These are phyloP conservation scores for Brachymystax lenok DNA, from an alignment of 2,797 vertebrate species.

Conservation along the genomic window DNA sequence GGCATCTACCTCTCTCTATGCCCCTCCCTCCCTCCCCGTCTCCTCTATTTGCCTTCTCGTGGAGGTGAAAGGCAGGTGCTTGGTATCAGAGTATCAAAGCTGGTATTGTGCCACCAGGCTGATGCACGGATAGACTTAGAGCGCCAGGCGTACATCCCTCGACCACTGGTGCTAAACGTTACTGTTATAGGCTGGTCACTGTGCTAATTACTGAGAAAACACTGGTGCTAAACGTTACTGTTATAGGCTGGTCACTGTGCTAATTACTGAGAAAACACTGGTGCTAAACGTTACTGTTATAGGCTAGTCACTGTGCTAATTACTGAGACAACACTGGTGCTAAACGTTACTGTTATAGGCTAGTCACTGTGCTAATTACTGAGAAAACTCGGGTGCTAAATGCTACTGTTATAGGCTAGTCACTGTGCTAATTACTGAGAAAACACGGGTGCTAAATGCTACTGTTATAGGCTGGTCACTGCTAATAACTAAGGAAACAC, in stretches of 20 bases:
- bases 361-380: neutral
- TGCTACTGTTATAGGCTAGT: conserved; percentile 3
- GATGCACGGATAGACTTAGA: conserved; percentile 43
- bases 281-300: conserved; percentile 35
- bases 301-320: neutral
- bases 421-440: neutral
- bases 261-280: conserved; percentile 10
- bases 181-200: neutral
- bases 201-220: too few relatives aligned
- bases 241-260: neutral
- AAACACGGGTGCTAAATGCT: conserved; percentile 40
- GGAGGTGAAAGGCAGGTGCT: conserved; percentile 41
- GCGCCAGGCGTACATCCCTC: conserved; percentile 27
- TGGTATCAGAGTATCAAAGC: conserved; percentile 72
- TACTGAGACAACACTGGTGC: conserved; percentile 26
- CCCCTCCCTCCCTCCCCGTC: conserved; percentile 32
- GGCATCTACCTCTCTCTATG: conserved; percentile 48
- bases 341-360: conserved; percentile 26
- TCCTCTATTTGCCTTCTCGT: neutral
- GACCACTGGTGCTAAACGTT: conserved; percentile 49
- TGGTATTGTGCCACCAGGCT: conserved; percentile 62
- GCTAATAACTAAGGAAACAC: too few relatives aligned
- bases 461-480: neutral
- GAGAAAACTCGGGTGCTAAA: conserved; percentile 38
- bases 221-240: conserved; percentile 23